Percentiles rank a stretch among this genome's conserved stretches.
phyloP scores from a whole-genome alignment of 2,888 invertebrate genomes.

The Tenthredo notha region DNA sequence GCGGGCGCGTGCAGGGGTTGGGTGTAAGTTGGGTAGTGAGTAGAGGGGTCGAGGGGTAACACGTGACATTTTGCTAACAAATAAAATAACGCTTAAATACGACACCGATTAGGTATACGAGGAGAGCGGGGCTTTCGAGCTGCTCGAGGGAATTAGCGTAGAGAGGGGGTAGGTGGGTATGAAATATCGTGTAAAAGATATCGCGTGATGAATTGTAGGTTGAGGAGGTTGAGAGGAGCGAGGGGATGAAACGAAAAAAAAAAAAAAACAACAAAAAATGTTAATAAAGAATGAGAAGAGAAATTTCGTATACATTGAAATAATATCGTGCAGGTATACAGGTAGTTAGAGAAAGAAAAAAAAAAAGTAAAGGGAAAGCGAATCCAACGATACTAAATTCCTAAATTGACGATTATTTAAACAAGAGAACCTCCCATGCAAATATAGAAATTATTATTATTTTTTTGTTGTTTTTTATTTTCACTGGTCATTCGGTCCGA shows the following conservation, averaged over 20 bases:
- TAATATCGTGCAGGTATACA: not conserved
- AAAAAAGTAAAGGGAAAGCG: not conserved
- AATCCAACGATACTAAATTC: not conserved
- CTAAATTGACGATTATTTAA: not conserved
- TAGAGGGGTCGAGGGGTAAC: not conserved
- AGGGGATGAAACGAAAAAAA: not conserved
- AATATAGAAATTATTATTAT: conserved; percentile 23
- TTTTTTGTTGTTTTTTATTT: not conserved
- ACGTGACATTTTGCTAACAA: conserved; percentile 36
- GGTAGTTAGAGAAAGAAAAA: not conserved
- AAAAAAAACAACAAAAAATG: not conserved
- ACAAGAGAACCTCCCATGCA: not conserved
- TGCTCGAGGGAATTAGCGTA: not conserved
- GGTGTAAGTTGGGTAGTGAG: not conserved
- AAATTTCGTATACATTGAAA: not conserved
- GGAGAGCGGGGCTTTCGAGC: not conserved
- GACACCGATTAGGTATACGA: conserved; percentile 11
- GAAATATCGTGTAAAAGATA: not conserved
- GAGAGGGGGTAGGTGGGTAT: not conserved
- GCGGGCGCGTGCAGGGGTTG: not conserved
- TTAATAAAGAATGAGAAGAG: not conserved
- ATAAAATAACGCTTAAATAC: conserved; percentile 36
- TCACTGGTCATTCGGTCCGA: not conserved
- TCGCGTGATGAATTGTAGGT: not conserved
- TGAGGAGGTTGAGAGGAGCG: not conserved